A percentile compares a stretch with the other conserved stretches of the same genome.
These are phyloP conservation scores for Cinara cedri DNA, from an alignment of 2,888 invertebrate genomes.

Conservation along the genomic window DNA sequence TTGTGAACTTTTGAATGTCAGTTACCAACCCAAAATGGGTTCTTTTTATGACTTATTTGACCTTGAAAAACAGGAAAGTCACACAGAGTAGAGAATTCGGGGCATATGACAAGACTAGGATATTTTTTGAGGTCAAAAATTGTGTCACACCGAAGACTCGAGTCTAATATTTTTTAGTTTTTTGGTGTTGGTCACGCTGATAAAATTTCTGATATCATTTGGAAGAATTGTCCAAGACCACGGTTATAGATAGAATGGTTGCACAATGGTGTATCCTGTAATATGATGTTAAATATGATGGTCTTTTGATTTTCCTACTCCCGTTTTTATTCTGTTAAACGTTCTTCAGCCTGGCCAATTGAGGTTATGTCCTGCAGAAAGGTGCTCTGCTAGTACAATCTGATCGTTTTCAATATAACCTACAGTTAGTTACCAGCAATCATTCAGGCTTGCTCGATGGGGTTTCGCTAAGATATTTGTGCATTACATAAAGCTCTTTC, in stretches of 20 bases:
- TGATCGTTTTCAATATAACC: background rate
- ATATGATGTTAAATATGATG: too few relatives aligned
- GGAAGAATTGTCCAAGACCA: too few relatives aligned
- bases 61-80: background rate
- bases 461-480: background rate
- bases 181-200: too few relatives aligned
- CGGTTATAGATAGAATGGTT: too few relatives aligned
- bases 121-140: background rate
- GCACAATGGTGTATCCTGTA: too few relatives aligned
- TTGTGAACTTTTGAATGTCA: too few relatives aligned
- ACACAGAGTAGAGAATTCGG: background rate
- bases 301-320: background rate
- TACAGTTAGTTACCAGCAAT: background rate
- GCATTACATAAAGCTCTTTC: background rate
- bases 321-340: slow-evolving; percentile 2
- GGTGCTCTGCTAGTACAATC: background rate
- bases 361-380: background rate
- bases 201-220: too few relatives aligned
- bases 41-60: background rate
- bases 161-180: too few relatives aligned
- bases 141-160: background rate
- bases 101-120: background rate
- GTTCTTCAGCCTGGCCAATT: slow-evolving; percentile 2
- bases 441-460: background rate
- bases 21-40: too few relatives aligned